Percentiles rank a stretch among this genome's conserved stretches.
These are phyloP conservation scores for Augochlora pura DNA, from an alignment of 1,140 invertebrate species.

Conservation along the genomic window DNA sequence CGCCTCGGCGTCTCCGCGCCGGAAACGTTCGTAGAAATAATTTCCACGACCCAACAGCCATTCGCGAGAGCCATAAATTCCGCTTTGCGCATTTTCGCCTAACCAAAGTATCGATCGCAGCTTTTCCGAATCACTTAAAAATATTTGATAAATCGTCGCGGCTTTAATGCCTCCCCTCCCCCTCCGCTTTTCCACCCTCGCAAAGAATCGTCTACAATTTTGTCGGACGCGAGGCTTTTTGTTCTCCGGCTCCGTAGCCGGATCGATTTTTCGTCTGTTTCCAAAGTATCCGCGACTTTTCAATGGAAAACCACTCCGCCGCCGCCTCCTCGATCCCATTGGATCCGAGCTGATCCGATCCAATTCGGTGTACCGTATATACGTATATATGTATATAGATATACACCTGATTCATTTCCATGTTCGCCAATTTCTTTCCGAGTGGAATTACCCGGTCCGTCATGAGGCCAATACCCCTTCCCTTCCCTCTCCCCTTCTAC, in stretches of 20 bases:
- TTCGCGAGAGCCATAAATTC: background rate
- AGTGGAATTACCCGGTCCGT: constrained; percentile 20
- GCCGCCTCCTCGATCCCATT: background rate
- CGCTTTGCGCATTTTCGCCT: background rate
- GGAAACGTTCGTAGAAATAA: background rate
- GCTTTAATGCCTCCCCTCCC: background rate
- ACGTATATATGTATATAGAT: too few relatives aligned
- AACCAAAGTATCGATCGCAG: background rate
- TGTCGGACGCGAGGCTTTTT: background rate
- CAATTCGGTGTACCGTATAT: constrained; percentile 13
- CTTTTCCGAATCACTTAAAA: background rate
- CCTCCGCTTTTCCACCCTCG: too few relatives aligned
- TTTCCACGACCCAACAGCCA: background rate
- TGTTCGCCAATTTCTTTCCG: constrained; percentile 30
- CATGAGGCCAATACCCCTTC: background rate
- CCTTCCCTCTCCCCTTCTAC: too few relatives aligned
- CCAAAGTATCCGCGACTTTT: constrained; percentile 11
- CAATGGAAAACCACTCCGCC: background rate
- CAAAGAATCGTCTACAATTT: background rate
- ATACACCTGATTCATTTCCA: constrained; percentile 33
- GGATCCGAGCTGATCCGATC: constrained; percentile 35
- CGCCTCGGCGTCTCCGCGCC: too few relatives aligned
- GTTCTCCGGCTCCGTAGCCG: background rate
- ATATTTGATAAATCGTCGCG: background rate
- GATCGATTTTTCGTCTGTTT: constrained; percentile 34